Evolutionary conservation across 64 coral and sea anemone genomes (phyloP).

Genomic region (Pocillopora damicornis): DNA sequence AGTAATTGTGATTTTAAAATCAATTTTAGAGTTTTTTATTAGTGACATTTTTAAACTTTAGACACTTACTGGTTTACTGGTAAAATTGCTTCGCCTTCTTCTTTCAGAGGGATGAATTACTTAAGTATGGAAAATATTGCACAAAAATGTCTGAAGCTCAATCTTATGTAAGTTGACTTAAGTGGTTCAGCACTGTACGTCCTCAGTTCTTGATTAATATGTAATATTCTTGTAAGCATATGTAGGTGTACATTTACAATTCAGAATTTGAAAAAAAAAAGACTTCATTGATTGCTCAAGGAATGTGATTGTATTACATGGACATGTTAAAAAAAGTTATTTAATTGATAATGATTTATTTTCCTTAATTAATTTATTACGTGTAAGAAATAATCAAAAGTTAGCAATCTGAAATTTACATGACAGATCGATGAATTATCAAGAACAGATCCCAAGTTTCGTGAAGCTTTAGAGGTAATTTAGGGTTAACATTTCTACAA

Average conservation of each 20-base stretch:
- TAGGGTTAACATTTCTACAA: background rate
- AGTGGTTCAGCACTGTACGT: background rate
- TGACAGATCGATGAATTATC: slow-evolving; percentile 80
- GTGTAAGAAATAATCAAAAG: too few relatives aligned
- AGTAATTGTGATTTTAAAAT: background rate
- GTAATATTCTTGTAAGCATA: too few relatives aligned
- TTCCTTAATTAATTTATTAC: too few relatives aligned
- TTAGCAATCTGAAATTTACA: background rate
- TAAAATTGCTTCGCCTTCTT: background rate
- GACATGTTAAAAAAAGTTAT: too few relatives aligned
- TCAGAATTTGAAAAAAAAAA: too few relatives aligned
- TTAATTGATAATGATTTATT: too few relatives aligned
- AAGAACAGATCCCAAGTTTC: slow-evolving; percentile 74
- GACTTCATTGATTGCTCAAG: too few relatives aligned
- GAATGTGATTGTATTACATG: too few relatives aligned
- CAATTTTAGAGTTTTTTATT: too few relatives aligned
- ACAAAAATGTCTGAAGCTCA: slow-evolving; percentile 92
- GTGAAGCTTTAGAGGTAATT: slow-evolving; percentile 71
- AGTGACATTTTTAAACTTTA: background rate
- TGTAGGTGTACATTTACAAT: too few relatives aligned
- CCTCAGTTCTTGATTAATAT: too few relatives aligned
- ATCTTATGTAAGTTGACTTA: slow-evolving; percentile 40
- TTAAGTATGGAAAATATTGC: slow-evolving; percentile 96
- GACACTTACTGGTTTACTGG: background rate
- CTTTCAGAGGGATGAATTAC: slow-evolving; percentile 67